A percentile compares a stretch with the other conserved stretches of the same genome.
Conservation (phyloP, 2,797 vertebrate genomes). For the Oreochromis mossambicus region DNA sequence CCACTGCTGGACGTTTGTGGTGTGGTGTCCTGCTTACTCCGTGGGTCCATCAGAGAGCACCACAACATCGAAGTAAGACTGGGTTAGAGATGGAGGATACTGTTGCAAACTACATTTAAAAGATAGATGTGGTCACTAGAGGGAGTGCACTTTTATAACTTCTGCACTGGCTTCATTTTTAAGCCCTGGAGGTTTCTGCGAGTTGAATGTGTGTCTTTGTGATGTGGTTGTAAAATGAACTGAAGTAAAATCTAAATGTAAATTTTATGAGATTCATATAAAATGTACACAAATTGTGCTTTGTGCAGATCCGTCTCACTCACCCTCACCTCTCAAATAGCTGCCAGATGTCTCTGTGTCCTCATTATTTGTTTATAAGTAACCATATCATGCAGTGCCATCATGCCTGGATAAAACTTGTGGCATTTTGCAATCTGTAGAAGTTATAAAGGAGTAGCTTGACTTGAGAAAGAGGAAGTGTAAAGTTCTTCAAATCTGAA, state of each 20-base stretch:
- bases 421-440: rapidly evolving
- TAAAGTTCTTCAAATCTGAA: neutral
- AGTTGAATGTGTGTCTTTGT: no score
- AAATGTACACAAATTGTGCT: neutral
- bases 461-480: neutral
- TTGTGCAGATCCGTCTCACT: neutral
- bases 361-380: neutral
- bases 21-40: no score
- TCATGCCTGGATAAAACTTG: neutral
- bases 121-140: no score
- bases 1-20: neutral
- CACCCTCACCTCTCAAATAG: neutral
- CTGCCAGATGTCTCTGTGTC: no score
- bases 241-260: rapidly evolving
- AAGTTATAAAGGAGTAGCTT: rapidly evolving
- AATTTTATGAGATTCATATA: neutral
- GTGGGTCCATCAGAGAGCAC: no score
- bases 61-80: no score
- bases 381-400: neutral
- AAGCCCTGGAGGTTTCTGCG: no score
- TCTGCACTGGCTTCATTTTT: no score
- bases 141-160: no score
- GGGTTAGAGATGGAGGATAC: no score
- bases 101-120: no score
- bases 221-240: neutral